phyloP scores from a whole-genome alignment of 2,888 invertebrate genomes.

The Drosophila greeni region DNA sequence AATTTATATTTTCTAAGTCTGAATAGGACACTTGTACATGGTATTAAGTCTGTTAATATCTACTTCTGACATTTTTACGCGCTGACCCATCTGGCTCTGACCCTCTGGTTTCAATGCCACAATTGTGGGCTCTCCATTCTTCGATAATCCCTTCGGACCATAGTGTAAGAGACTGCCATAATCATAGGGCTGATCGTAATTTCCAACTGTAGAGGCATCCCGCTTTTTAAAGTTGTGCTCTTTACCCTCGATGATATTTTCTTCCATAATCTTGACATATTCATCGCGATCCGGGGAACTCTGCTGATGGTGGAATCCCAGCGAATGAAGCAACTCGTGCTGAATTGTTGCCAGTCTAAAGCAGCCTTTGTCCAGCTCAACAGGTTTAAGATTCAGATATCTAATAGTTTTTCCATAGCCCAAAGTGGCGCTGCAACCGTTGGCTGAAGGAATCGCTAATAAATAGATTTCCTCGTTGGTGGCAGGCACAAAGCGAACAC shows the following conservation, averaged over 20 bases:
- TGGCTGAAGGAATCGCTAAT: conserved; percentile 31
- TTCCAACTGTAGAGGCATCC: conserved; percentile 79
- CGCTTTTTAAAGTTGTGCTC: conserved; percentile 85
- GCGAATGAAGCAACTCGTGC: conserved; percentile 88
- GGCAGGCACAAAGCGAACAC: conserved; percentile 84
- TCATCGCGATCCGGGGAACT: conserved; percentile 86
- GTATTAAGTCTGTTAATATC: conserved; percentile 60
- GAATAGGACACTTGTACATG: conserved; percentile 54
- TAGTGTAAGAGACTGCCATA: conserved; percentile 90
- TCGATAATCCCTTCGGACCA: conserved; percentile 84
- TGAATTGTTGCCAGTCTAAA: conserved; percentile 81
- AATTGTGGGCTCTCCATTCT: conserved; percentile 84
- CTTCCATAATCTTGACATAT: conserved; percentile 81
- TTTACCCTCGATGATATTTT: conserved; percentile 80
- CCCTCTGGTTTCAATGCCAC: conserved; percentile 77
- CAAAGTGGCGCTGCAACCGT: conserved; percentile 87
- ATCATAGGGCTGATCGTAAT: conserved; percentile 85
- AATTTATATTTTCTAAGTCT: no score
- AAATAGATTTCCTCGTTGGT: conserved; percentile 71
- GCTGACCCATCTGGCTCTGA: conserved; percentile 56
- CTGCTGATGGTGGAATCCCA: conserved; percentile 90
- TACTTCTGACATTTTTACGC: conserved; percentile 42
- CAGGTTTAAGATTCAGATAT: conserved; percentile 57
- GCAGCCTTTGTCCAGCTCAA: conserved; percentile 62
- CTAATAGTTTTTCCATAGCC: conserved; percentile 81